These are phyloP conservation scores for Neotoma lepida DNA, from an alignment of 2,113 vertebrate species.

Conservation along the genomic window DNA sequence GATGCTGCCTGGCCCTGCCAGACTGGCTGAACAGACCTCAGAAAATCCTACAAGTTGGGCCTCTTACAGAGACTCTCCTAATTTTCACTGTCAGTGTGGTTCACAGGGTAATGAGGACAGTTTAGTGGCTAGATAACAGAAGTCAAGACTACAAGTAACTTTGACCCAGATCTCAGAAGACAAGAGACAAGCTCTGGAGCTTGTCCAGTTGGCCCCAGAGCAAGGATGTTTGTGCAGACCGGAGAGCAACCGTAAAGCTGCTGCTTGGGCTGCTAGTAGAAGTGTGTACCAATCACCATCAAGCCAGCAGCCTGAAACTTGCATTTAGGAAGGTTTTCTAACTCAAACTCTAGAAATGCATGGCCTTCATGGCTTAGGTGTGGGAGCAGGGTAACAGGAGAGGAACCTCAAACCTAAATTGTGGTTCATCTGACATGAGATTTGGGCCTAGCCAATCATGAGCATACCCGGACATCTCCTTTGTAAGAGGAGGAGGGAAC, in stretches of 20 bases:
- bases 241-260: not conserved
- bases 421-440: not conserved
- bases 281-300: not conserved
- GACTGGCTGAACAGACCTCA: not conserved
- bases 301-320: not conserved
- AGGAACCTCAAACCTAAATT: not conserved
- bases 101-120: not conserved
- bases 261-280: not conserved
- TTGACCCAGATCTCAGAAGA: slow-evolving; percentile 58
- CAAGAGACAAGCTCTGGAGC: slow-evolving; percentile 25
- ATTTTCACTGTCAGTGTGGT: slow-evolving; percentile 37
- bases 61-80: not conserved
- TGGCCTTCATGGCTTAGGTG: not conserved
- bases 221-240: not conserved
- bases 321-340: not conserved
- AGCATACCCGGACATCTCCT: not conserved
- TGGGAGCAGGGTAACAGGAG: not conserved
- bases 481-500: not conserved
- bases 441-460: not conserved
- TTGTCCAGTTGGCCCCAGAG: slow-evolving; percentile 14
- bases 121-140: slow-evolving; percentile 44
- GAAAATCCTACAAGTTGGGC: not conserved
- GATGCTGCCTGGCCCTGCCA: not conserved
- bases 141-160: slow-evolving; percentile 54
- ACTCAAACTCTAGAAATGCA: not conserved